phyloP scores from a whole-genome alignment of 1,140 invertebrate genomes.

The Drosophila ambigua region DNA sequence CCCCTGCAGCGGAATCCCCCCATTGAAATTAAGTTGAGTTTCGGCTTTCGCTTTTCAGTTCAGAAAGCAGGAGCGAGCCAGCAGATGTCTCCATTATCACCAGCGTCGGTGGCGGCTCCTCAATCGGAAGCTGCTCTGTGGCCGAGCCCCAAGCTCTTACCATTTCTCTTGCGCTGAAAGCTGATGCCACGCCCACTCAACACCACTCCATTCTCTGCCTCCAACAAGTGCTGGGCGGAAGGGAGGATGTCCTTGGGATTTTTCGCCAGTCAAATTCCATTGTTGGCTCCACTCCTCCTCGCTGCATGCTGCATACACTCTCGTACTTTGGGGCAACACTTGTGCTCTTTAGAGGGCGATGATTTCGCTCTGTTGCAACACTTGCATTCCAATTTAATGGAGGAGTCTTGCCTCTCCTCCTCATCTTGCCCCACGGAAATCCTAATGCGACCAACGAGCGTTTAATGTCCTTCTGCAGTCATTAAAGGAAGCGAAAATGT shows the following conservation, averaged over 20 bases:
- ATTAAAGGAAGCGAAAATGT: slow-evolving; percentile 60
- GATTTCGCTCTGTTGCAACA: slow-evolving; percentile 39
- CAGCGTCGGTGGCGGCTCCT: slow-evolving; percentile 14
- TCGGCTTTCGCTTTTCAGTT: neutral
- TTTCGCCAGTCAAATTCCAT: slow-evolving; percentile 52
- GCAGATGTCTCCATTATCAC: slow-evolving; percentile 43
- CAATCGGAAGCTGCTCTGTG: slow-evolving; percentile 37
- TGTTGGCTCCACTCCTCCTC: slow-evolving; percentile 44
- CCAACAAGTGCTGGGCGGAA: neutral
- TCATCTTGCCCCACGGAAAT: slow-evolving; percentile 71
- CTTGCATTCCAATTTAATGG: slow-evolving; percentile 25
- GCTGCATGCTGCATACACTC: slow-evolving; percentile 52
- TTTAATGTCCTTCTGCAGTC: slow-evolving; percentile 78
- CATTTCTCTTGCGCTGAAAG: slow-evolving; percentile 18
- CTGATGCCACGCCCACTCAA: neutral
- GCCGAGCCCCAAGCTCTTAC: slow-evolving; percentile 27
- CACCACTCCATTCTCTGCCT: too few relatives aligned
- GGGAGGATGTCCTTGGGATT: slow-evolving; percentile 30
- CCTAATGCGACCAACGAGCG: slow-evolving; percentile 77
- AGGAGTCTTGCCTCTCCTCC: slow-evolving; percentile 28
- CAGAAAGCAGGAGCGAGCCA: neutral
- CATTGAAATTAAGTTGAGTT: too few relatives aligned
- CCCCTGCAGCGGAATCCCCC: too few relatives aligned
- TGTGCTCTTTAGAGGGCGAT: slow-evolving; percentile 41
- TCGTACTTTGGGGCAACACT: slow-evolving; percentile 50